phyloP scores from a whole-genome alignment of 1,140 invertebrate species.

The Aphelenchoides besseyi region DNA sequence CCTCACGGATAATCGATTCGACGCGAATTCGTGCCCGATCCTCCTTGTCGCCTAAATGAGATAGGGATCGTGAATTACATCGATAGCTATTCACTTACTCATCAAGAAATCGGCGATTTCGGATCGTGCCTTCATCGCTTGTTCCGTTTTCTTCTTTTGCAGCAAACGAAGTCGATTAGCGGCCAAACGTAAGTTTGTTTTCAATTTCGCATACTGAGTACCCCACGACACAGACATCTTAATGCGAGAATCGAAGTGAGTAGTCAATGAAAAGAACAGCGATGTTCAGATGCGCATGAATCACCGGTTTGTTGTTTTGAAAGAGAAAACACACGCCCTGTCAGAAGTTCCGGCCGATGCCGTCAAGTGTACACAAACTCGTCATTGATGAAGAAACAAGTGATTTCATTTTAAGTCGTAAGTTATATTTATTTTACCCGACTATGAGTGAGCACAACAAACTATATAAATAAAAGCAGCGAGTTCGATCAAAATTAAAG shows the following conservation, averaged over 20 bases:
- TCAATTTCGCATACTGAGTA: constrained; percentile 80
- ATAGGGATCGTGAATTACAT: neutral
- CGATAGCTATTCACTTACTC: constrained; percentile 46
- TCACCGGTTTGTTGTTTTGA: neutral
- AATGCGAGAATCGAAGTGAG: constrained; percentile 2
- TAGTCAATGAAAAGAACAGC: neutral
- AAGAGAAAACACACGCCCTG: neutral
- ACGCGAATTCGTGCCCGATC: constrained; percentile 91
- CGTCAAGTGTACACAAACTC: neutral
- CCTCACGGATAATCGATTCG: constrained; percentile 96
- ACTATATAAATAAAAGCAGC: neutral
- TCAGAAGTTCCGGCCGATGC: neutral
- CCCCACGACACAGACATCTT: constrained; percentile 62
- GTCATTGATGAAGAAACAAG: neutral
- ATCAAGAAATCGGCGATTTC: constrained; percentile 95
- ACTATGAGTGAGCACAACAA: too few species aligned
- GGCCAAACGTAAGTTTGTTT: constrained; percentile 86
- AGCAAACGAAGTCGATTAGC: constrained; percentile 88
- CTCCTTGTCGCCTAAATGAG: constrained; percentile 73
- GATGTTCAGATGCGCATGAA: neutral
- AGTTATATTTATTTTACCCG: too few species aligned
- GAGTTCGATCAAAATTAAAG: neutral
- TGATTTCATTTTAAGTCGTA: neutral
- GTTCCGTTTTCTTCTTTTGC: constrained; percentile 96
- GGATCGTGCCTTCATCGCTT: constrained; percentile 87